phyloP scores from a whole-genome alignment of 2,888 invertebrate species.

The Callyntrura guangdongensis region DNA sequence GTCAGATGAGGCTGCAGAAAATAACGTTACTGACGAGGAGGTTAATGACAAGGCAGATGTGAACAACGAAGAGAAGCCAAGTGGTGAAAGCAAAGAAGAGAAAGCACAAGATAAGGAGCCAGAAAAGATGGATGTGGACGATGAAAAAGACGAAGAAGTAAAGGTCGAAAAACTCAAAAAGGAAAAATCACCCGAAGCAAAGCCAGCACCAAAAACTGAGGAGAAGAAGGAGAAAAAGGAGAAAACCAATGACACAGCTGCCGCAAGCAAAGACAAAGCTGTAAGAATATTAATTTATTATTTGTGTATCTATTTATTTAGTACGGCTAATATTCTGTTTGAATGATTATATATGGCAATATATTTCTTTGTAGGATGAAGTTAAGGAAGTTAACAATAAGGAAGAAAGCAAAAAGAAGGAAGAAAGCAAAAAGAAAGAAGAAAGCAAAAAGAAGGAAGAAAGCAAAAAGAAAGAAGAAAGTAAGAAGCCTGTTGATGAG shows the following conservation, averaged over 20 bases:
- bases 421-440: slow-evolving; percentile 60
- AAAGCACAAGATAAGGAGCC: slow-evolving; percentile 60
- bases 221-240: too few relatives aligned
- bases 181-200: slow-evolving; percentile 48
- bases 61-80: slow-evolving; percentile 36
- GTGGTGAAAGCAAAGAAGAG: slow-evolving; percentile 34
- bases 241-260: slow-evolving; percentile 61
- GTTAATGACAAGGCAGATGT: slow-evolving; percentile 75
- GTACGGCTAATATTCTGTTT: too few relatives aligned
- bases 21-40: slow-evolving; percentile 76
- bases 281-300: slow-evolving; percentile 29
- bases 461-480: slow-evolving; percentile 66
- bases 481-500: slow-evolving; percentile 63
- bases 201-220: slow-evolving; percentile 51
- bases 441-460: slow-evolving; percentile 63
- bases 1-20: slow-evolving; percentile 75
- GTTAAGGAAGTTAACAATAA: slow-evolving; percentile 65
- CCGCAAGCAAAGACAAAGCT: slow-evolving; percentile 51
- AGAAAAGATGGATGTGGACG: slow-evolving; percentile 72
- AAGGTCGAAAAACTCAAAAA: slow-evolving; percentile 61
- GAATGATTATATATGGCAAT: background rate
- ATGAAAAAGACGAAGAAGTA: slow-evolving; percentile 50
- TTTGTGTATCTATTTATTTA: too few relatives aligned
- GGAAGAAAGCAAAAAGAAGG: slow-evolving; percentile 65
- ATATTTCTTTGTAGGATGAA: slow-evolving; percentile 47